Conservation (phyloP, 2,888 invertebrate genomes). For the Epistrophe grossulariae region DNA sequence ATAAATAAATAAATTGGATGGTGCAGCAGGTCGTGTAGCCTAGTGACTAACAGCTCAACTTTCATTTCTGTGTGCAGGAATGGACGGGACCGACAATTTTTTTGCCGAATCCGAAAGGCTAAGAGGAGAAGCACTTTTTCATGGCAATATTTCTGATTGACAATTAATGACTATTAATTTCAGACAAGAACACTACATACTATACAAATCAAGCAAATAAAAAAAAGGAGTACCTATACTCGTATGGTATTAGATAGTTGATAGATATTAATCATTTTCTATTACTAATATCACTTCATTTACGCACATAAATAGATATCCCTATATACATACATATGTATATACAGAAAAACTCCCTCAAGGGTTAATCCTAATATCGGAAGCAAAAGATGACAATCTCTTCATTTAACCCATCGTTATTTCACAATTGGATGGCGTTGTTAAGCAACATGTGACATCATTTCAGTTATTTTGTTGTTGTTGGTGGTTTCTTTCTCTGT, state of each 20-base stretch:
- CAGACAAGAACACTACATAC: too few relatives aligned
- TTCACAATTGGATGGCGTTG: slow-evolving; percentile 68
- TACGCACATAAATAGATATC: slow-evolving; percentile 26
- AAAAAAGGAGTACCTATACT: not conserved
- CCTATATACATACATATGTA: too few relatives aligned
- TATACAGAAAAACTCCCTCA: slow-evolving; percentile 19
- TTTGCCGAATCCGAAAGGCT: too few relatives aligned
- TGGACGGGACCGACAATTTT: too few relatives aligned
- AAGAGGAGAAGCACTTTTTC: too few relatives aligned
- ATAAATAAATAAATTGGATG: too few relatives aligned
- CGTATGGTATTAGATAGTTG: slow-evolving; percentile 15
- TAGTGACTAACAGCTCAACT: too few relatives aligned
- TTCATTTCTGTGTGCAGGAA: too few relatives aligned
- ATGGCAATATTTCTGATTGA: too few relatives aligned
- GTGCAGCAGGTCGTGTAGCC: too few relatives aligned
- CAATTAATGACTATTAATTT: too few relatives aligned
- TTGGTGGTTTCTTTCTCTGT: slow-evolving; percentile 30
- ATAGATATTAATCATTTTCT: slow-evolving; percentile 52
- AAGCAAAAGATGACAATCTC: slow-evolving; percentile 64
- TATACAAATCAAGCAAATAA: not conserved
- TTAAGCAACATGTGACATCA: slow-evolving; percentile 75
- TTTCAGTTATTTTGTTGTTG: slow-evolving; percentile 61
- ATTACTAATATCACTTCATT: slow-evolving; percentile 63
- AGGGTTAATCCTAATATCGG: slow-evolving; percentile 58
- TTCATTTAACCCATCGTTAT: slow-evolving; percentile 68